A percentile compares a stretch with the other conserved stretches of the same genome.
Conservation (phyloP, 2,797 vertebrate species). For the Eospalax fontanierii region DNA sequence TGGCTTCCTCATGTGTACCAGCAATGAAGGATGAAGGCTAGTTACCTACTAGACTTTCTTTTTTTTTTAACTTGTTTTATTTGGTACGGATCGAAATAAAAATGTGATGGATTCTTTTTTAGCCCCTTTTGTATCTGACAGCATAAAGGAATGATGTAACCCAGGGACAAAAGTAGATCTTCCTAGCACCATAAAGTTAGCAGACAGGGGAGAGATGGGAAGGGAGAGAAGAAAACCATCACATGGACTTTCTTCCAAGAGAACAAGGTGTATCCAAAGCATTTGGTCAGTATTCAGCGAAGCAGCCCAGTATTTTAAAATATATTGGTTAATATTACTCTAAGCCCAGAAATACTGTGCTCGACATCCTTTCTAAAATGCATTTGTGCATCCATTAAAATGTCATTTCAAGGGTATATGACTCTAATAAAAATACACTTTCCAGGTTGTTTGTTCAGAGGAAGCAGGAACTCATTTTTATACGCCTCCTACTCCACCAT, state of each 20-base stretch:
- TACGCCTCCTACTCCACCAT: neutral
- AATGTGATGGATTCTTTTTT: conserved; percentile 55
- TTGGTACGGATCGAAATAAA: neutral
- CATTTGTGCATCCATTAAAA: neutral
- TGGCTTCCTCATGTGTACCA: neutral
- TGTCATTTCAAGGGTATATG: neutral
- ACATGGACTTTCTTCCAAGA: neutral
- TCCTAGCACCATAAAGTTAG: conserved; percentile 54
- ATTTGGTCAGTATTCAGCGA: conserved; percentile 18
- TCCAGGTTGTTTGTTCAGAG: neutral
- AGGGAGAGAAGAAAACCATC: neutral
- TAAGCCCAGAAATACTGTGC: neutral
- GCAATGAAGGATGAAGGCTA: neutral
- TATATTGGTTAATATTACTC: neutral
- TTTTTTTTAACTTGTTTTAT: neutral
- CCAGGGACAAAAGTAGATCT: conserved; percentile 35
- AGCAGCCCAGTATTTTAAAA: conserved; percentile 46
- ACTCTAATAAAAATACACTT: neutral
- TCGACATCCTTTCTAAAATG: conserved; percentile 41
- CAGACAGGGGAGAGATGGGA: neutral
- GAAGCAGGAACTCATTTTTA: neutral
- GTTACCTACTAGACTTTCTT: neutral
- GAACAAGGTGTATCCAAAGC: neutral
- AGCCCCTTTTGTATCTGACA: conserved; percentile 64
- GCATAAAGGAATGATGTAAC: neutral